Conservation (phyloP, 2,113 vertebrate species). For the Amia ocellicauda region DNA sequence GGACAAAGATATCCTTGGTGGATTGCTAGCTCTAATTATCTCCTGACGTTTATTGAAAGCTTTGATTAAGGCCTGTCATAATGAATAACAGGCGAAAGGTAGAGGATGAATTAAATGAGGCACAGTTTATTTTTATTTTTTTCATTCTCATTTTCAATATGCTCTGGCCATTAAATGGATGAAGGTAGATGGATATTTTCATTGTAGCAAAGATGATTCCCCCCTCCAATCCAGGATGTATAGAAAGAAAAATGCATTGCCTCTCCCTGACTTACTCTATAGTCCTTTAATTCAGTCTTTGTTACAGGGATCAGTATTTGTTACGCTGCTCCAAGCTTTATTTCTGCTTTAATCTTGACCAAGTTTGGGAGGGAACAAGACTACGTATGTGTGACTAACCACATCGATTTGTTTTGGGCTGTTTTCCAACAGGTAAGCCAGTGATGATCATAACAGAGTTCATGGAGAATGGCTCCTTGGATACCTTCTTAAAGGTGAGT, state of each 20-base stretch:
- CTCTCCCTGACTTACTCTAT: no score
- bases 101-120: slow-evolving; percentile 6
- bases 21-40: slow-evolving; percentile 66
- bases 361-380: no score
- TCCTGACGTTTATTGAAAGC: slow-evolving; percentile 61
- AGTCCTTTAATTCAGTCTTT: no score
- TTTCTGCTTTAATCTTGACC: no score
- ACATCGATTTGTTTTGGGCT: slow-evolving; percentile 6
- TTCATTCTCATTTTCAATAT: neutral
- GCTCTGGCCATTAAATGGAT: neutral
- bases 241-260: neutral
- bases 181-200: neutral
- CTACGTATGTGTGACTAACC: no score
- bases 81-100: slow-evolving; percentile 66
- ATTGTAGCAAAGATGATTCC: neutral
- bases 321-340: no score
- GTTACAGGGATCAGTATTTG: no score
- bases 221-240: neutral
- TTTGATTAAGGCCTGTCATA: slow-evolving; percentile 68
- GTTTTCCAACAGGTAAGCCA: slow-evolving; percentile 69
- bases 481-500: slow-evolving; percentile 94
- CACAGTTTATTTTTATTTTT: neutral
- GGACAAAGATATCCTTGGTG: slow-evolving; percentile 49
- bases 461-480: slow-evolving; percentile 97
- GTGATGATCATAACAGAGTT: slow-evolving; percentile 98